Conservation (phyloP, 2,797 vertebrate genomes). For the Diceros bicornis region DNA sequence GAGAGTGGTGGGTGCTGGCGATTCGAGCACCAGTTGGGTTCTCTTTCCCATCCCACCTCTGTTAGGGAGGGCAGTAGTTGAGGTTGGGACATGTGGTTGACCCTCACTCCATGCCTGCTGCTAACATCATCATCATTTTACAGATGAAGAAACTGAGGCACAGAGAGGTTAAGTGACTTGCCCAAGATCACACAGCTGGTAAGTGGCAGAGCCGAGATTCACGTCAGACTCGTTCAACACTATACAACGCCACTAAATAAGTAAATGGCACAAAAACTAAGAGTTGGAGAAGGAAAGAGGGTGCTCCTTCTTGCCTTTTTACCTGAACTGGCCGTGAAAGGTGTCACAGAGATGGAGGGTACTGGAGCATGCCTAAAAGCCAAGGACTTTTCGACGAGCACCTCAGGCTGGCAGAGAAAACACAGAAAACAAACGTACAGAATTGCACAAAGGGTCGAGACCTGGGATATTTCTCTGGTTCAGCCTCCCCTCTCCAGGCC, state of each 20-base stretch:
- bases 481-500: neutral
- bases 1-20: neutral
- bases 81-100: fast-evolving
- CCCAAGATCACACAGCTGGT: neutral
- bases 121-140: neutral
- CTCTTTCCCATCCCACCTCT: neutral
- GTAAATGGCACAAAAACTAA: neutral
- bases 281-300: neutral
- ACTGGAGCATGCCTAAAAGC: fast-evolving
- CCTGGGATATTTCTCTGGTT: neutral
- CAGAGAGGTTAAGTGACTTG: neutral
- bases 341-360: neutral
- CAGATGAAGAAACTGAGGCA: neutral
- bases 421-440: fast-evolving
- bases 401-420: neutral
- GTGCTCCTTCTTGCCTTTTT: neutral
- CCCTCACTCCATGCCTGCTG: neutral
- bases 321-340: neutral
- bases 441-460: too few relatives aligned
- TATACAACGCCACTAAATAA: neutral
- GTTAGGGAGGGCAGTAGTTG: neutral
- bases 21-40: neutral
- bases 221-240: neutral
- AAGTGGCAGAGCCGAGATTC: neutral
- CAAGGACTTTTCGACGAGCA: neutral